These are phyloP conservation scores for Sitta europaea DNA, from an alignment of 2,113 vertebrate species.

Conservation along the genomic window DNA sequence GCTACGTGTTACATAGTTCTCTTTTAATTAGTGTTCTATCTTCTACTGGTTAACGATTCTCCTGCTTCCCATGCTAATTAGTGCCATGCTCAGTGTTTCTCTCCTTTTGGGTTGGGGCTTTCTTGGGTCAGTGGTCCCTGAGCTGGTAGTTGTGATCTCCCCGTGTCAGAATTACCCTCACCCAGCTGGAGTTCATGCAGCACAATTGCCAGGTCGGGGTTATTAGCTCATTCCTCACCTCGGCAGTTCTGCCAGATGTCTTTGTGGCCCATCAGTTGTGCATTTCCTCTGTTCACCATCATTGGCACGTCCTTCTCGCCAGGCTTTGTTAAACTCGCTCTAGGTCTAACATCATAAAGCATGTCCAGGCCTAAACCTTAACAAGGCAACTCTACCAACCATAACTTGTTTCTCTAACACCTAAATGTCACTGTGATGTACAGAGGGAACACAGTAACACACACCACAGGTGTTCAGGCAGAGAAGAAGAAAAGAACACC, in stretches of 20 bases:
- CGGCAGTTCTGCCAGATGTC: not conserved
- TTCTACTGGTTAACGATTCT: not conserved
- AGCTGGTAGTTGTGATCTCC: not conserved
- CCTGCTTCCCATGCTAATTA: not conserved
- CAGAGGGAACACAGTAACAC: no score
- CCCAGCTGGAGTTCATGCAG: not conserved
- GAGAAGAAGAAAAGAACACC: no score
- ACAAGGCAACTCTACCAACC: no score
- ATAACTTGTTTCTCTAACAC: not conserved
- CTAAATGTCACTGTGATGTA: no score
- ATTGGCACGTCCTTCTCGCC: not conserved
- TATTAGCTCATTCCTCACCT: no score
- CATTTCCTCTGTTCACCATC: not conserved
- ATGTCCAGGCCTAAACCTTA: not conserved
- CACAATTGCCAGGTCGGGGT: not conserved
- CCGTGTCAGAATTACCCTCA: not conserved
- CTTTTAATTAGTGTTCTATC: not conserved
- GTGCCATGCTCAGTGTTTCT: not conserved
- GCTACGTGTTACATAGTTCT: not conserved
- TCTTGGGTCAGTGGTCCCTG: not conserved
- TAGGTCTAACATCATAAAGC: no score
- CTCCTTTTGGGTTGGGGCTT: not conserved
- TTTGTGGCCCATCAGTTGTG: no score
- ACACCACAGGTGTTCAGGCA: no score
- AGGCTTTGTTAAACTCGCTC: not conserved